Evolutionary conservation across 2,888 invertebrate species (phyloP).

Genomic region (Lochmaea capreae): DNA sequence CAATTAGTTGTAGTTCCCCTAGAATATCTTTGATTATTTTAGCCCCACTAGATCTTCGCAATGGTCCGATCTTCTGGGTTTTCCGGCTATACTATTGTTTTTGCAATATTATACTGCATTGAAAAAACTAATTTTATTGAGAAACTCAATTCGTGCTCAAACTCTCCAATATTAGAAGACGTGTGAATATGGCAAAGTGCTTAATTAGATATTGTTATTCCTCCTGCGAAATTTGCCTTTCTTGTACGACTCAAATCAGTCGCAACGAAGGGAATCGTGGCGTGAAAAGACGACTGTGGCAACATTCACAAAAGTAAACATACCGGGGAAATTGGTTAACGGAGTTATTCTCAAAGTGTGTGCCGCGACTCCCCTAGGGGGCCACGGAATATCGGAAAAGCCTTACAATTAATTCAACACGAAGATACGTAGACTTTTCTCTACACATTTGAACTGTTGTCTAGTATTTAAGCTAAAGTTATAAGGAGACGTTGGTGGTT

Average conservation of each 20-base stretch:
- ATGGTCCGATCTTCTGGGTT: too few species aligned
- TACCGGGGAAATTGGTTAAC: not conserved
- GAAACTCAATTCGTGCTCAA: too few species aligned
- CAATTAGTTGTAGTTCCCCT: too few species aligned
- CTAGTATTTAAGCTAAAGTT: not conserved
- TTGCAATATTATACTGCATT: too few species aligned
- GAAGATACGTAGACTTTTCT: not conserved
- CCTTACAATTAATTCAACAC: not conserved
- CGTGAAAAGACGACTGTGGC: not conserved
- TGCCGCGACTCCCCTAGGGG: not conserved
- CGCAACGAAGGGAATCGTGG: not conserved
- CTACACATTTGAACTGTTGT: not conserved
- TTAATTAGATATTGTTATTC: not conserved
- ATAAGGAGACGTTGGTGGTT: too few species aligned
- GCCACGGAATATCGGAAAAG: not conserved
- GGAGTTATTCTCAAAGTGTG: not conserved
- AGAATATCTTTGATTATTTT: not conserved
- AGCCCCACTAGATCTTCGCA: too few species aligned
- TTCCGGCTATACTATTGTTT: too few species aligned
- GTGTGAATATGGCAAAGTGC: not conserved
- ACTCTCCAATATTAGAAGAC: too few species aligned
- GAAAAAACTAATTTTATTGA: too few species aligned
- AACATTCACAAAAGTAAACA: not conserved
- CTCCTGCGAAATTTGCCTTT: not conserved
- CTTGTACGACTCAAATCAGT: not conserved